Percentiles rank a stretch among this genome's conserved stretches.
These are phyloP conservation scores for Catalaphyllia jardinei DNA, from an alignment of 64 coral and sea anemone species.

Conservation along the genomic window DNA sequence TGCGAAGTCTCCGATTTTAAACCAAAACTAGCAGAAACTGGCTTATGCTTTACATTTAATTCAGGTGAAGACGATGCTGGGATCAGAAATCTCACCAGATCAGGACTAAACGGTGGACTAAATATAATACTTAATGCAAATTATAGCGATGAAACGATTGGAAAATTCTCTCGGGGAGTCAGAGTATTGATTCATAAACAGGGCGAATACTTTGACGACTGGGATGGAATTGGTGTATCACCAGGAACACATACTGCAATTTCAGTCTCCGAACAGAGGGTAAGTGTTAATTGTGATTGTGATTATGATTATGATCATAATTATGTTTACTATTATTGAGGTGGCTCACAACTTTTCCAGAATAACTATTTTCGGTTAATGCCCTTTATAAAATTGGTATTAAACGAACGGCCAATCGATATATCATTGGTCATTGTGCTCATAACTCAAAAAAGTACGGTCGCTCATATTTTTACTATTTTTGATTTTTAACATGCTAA, in stretches of 20 bases:
- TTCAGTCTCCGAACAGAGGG: slow-evolving; percentile 1
- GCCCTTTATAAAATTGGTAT: no score
- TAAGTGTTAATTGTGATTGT: background rate
- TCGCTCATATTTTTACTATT: no score
- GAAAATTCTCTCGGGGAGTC: slow-evolving; percentile 19
- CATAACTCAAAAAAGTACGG: no score
- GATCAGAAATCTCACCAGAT: background rate
- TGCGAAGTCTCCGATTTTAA: slow-evolving; percentile 9
- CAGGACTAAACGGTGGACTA: slow-evolving; percentile 39
- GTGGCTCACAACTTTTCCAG: no score
- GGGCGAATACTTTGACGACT: slow-evolving; percentile 46
- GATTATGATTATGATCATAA: no score
- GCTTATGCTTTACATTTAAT: slow-evolving; percentile 56
- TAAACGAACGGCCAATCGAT: no score
- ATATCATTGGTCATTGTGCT: no score
- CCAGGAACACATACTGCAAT: slow-evolving; percentile 45
- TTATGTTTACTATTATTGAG: no score
- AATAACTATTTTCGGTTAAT: no score
- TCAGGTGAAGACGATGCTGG: slow-evolving; percentile 29
- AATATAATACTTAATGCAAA: slow-evolving; percentile 25
- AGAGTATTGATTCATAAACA: slow-evolving; percentile 37
- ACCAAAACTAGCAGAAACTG: slow-evolving; percentile 5
- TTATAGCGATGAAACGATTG: slow-evolving; percentile 18
- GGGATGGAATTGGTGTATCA: slow-evolving; percentile 34
- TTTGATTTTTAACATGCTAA: no score